phyloP scores from a whole-genome alignment of 2,797 vertebrate species.

The Hydrocynus forskahlii region DNA sequence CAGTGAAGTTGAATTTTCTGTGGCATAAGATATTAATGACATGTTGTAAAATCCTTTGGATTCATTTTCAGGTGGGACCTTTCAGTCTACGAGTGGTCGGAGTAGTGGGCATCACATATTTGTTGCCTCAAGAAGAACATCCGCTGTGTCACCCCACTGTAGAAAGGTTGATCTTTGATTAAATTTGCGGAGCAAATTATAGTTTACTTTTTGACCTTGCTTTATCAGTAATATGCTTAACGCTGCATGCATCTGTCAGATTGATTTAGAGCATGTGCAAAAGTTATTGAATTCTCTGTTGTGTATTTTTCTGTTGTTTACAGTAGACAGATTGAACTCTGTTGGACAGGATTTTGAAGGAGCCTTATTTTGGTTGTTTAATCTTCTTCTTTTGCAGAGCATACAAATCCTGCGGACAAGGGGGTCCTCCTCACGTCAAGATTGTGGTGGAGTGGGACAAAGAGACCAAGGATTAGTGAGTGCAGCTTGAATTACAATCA shows the following conservation, averaged over 20 bases:
- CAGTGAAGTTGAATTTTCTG: not conserved
- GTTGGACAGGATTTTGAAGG: not conserved
- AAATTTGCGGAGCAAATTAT: not conserved
- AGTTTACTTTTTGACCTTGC: not conserved
- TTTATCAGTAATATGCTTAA: not conserved
- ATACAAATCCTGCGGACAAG: slow-evolving; percentile 94
- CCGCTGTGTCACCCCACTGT: slow-evolving; percentile 95
- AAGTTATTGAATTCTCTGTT: not conserved
- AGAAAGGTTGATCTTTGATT: slow-evolving; percentile 83
- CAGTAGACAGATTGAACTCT: not conserved
- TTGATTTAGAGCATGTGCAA: not conserved
- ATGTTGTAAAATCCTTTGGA: not conserved
- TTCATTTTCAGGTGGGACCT: slow-evolving; percentile 85
- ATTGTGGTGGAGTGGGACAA: slow-evolving; percentile 99
- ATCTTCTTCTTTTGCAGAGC: slow-evolving; percentile 79
- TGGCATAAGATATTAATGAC: not conserved
- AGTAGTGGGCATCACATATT: slow-evolving; percentile 96
- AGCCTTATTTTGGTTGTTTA: not conserved
- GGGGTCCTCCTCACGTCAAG: slow-evolving; percentile 95
- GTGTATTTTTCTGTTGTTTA: not conserved
- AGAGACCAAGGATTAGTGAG: slow-evolving; percentile 98
- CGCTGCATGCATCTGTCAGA: not conserved
- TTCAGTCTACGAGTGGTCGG: slow-evolving; percentile 97
- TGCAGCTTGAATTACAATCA: slow-evolving; percentile 54
- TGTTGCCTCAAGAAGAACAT: slow-evolving; percentile 95